phyloP scores from a whole-genome alignment of 2,113 vertebrate genomes.

The Sylvilagus bachmani region DNA sequence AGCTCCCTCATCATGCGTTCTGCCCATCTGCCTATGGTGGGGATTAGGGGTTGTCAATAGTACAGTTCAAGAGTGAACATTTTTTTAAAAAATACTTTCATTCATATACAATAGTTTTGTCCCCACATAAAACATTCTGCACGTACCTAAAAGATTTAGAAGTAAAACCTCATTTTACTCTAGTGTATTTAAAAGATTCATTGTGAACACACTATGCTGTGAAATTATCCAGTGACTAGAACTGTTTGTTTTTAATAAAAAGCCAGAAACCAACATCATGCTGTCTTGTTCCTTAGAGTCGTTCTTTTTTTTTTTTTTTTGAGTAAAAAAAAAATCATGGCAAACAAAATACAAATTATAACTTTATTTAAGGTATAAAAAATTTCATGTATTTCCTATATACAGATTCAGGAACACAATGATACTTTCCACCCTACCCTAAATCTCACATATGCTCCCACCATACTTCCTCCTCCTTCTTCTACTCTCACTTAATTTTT shows the following conservation, averaged over 20 bases:
- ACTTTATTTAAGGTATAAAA: neutral
- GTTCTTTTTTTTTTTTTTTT: neutral
- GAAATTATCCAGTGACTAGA: neutral
- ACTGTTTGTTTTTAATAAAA: neutral
- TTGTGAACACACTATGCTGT: neutral
- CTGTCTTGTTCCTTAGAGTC: neutral
- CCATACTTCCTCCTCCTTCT: no score
- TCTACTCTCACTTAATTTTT: no score
- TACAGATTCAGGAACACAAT: no score
- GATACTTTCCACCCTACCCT: no score
- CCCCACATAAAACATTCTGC: conserved; percentile 10
- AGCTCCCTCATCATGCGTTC: neutral
- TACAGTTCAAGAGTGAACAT: neutral
- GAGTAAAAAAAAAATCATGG: neutral
- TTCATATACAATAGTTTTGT: conserved; percentile 72
- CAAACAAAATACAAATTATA: conserved; percentile 18
- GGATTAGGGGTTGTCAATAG: neutral
- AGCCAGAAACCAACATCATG: neutral
- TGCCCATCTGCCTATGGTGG: neutral
- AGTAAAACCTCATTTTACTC: conserved; percentile 63
- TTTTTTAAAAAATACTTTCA: neutral
- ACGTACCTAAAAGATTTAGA: conserved; percentile 74
- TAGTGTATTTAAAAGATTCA: neutral
- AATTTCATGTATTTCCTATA: no score
- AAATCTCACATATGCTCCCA: no score